phyloP scores from a whole-genome alignment of 92 coral and sea anemone species.

The Paragorgia papillata region DNA sequence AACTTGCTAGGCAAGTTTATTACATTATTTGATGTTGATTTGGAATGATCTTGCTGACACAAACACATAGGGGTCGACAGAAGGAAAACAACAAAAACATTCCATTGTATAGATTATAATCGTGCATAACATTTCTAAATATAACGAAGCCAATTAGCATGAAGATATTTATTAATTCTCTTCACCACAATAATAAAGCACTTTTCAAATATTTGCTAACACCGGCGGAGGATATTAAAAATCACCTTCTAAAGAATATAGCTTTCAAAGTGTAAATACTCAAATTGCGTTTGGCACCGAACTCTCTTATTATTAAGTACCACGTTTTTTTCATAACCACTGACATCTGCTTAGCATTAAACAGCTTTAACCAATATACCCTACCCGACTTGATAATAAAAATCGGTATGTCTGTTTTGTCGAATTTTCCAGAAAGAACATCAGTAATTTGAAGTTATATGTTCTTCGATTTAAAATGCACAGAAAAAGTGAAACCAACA shows the following conservation, averaged over 20 bases:
- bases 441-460: not conserved
- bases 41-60: too few relatives aligned
- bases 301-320: not conserved
- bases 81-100: slow-evolving; percentile 25
- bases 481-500: not conserved
- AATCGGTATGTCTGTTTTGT: not conserved
- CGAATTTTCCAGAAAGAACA: not conserved
- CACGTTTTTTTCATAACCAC: slow-evolving; percentile 37
- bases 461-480: not conserved
- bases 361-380: slow-evolving; percentile 35
- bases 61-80: not conserved
- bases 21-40: too few relatives aligned
- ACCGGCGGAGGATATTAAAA: slow-evolving; percentile 42
- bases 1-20: too few relatives aligned
- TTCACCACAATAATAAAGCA: slow-evolving; percentile 47
- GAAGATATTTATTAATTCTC: slow-evolving; percentile 51
- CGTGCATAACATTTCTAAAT: slow-evolving; percentile 43
- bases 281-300: slow-evolving; percentile 13
- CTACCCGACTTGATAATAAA: slow-evolving; percentile 35
- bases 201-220: slow-evolving; percentile 46
- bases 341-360: slow-evolving; percentile 45
- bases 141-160: slow-evolving; percentile 48
- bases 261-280: slow-evolving; percentile 14
- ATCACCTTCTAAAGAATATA: slow-evolving; percentile 4
- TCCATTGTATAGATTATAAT: slow-evolving; percentile 47